phyloP scores from a whole-genome alignment of 2,113 vertebrate species.

The Ailuropoda melanoleuca region DNA sequence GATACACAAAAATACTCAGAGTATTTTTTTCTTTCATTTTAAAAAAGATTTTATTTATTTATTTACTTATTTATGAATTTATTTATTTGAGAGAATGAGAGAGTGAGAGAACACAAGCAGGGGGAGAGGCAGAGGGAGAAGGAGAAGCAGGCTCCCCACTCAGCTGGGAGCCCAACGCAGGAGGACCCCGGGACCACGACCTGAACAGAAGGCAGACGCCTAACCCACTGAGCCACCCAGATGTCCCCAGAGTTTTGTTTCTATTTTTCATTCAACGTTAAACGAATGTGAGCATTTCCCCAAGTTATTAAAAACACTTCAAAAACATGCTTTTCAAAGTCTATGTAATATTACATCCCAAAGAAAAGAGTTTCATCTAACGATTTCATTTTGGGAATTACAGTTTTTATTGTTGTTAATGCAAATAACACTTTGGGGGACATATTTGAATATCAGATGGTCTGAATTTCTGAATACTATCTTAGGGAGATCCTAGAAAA shows the following conservation, averaged over 20 bases:
- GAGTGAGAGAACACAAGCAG: background rate
- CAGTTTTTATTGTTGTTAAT: background rate
- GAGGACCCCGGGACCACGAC: background rate
- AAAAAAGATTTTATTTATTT: background rate
- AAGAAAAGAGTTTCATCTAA: background rate
- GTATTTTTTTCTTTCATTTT: background rate
- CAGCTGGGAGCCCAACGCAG: no score
- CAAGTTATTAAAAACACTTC: constrained; percentile 17
- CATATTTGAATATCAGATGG: background rate
- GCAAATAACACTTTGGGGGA: background rate
- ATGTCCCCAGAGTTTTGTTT: background rate
- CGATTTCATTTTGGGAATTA: constrained; percentile 18
- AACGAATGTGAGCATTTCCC: background rate
- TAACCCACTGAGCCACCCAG: background rate
- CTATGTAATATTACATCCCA: background rate
- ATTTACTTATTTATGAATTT: background rate
- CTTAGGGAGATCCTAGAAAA: background rate
- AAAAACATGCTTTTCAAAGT: background rate
- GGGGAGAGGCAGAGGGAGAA: no score
- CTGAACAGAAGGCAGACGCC: background rate
- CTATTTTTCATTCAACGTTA: constrained; percentile 22
- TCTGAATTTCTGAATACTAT: constrained; percentile 28
- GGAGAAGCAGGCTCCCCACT: background rate
- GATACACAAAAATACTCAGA: background rate
- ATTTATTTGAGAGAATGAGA: background rate